Base-by-base conservation (phyloP, 2,888 invertebrate genomes). In the Drosophila seclusa region DNA sequence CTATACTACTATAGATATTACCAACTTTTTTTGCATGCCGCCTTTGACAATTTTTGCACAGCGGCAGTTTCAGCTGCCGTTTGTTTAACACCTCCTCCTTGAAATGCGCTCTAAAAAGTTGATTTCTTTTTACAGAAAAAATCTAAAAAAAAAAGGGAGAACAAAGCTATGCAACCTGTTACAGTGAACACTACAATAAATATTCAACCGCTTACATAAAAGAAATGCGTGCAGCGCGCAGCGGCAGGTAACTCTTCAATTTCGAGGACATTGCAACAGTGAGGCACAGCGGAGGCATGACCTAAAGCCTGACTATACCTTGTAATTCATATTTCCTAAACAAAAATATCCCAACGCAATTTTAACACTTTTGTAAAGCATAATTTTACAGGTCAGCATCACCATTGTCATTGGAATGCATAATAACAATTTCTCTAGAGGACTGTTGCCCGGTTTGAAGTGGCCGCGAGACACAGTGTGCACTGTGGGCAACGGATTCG, bases 251-350 rank as follows among this genome's bases (percentile, higher is more conserved):
- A 82, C 81, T 71, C 83, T 80, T 81, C 69, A 73, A 67, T 60
- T 48, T 49, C 62, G 57, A 66, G 66, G 80, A 64, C 68, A 73
- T 50, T 48, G 64, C 27, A 38, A 82, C 78, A 45, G 68, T 42
- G 65, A 63, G 70, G 53, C 82, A 77, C 81, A 78, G 79, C 82
- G 68, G 73, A 72, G 65, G 54, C 62, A 57, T 73, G 64, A 67
- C 52, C 65, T 18, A 55, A 36, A 32, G 31, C 59, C 50, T 58
- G 54, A 36, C 69, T 68, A 29, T 55, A 78, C 73, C 90, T 82
- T 84, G 90, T 76, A 87, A 87, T 87, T 87, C 87, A 90, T 87
- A 87, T 90, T 87, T 90, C 59, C 88, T 49, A 90, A 87, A 87
- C 90, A 84, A n/a, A 8, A 73, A 87, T 82, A 79, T 76, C 71